A percentile compares a stretch with the other conserved stretches of the same genome.
These are phyloP conservation scores for Mixornis gularis DNA, from an alignment of 2,113 vertebrate species.

Conservation along the genomic window DNA sequence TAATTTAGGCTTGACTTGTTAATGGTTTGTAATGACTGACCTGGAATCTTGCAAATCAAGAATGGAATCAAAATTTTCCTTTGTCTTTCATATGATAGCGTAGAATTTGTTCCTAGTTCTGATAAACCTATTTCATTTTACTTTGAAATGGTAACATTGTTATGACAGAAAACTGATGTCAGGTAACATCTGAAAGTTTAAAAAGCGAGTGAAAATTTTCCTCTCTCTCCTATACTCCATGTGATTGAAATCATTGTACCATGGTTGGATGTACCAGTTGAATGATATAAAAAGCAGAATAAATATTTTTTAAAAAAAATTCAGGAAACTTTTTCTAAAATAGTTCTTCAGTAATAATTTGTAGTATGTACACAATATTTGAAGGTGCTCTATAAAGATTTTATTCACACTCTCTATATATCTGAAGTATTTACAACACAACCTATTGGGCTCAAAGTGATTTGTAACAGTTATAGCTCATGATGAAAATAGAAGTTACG, in stretches of 20 bases:
- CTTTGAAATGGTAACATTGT: neutral
- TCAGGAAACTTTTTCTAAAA: neutral
- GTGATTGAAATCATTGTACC: neutral
- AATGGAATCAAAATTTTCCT: neutral
- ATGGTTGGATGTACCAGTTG: neutral
- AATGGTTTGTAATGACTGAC: neutral
- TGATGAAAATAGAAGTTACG: neutral
- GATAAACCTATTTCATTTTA: neutral
- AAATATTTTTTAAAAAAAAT: neutral
- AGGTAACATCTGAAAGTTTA: neutral
- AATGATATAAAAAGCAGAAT: neutral
- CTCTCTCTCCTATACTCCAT: neutral
- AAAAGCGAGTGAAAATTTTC: neutral
- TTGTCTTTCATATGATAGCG: neutral
- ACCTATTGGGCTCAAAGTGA: neutral
- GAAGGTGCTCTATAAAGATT: neutral
- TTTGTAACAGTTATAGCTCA: neutral
- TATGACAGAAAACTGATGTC: neutral
- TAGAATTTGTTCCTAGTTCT: neutral
- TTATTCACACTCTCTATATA: neutral
- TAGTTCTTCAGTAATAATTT: neutral
- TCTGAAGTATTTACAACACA: neutral
- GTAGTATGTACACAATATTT: neutral
- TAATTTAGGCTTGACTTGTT: neutral
- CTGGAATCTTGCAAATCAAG: neutral